These are phyloP conservation scores for Epizoanthus scotinus DNA, from an alignment of 92 coral and sea anemone species.

Conservation along the genomic window DNA sequence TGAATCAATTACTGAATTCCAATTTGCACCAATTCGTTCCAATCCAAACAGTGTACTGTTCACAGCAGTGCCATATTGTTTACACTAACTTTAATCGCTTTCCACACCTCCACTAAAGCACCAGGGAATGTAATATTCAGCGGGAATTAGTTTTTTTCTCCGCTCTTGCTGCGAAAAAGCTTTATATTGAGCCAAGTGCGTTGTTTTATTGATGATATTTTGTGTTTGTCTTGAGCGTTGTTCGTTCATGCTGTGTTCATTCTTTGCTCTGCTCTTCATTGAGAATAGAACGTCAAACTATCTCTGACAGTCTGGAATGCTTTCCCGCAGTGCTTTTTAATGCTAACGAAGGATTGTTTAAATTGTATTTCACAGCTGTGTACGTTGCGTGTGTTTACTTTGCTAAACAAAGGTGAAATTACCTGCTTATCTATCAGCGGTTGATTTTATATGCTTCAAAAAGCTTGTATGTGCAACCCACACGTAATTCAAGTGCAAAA, in stretches of 20 bases:
- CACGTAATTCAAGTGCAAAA: conserved; percentile 35
- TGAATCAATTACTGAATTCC: conserved; percentile 22
- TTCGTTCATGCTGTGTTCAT: conserved; percentile 23
- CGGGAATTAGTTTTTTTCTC: background rate
- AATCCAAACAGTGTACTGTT: conserved; percentile 32
- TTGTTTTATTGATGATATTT: conserved; percentile 1
- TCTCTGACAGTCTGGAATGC: conserved; percentile 36
- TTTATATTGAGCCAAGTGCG: conserved; percentile 3
- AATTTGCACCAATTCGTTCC: conserved; percentile 35
- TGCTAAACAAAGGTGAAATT: conserved; percentile 37
- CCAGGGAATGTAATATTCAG: conserved; percentile 8
- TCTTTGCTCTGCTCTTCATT: conserved; percentile 29
- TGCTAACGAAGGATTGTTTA: conserved; percentile 40
- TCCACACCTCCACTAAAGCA: conserved; percentile 41
- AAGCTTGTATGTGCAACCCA: conserved; percentile 18
- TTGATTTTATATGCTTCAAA: conserved; percentile 31
- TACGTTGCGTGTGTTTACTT: conserved; percentile 26
- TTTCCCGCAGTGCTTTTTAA: conserved; percentile 38
- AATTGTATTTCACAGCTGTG: conserved; percentile 44
- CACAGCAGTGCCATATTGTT: conserved; percentile 34
- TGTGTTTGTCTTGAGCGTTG: conserved; percentile 8
- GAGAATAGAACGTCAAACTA: conserved; percentile 24
- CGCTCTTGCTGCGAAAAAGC: conserved; percentile 11
- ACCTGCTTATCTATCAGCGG: conserved; percentile 36
- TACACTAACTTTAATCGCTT: conserved; percentile 43